Conservation (phyloP, 2,113 vertebrate species). For the Cinclus cinclus region DNA sequence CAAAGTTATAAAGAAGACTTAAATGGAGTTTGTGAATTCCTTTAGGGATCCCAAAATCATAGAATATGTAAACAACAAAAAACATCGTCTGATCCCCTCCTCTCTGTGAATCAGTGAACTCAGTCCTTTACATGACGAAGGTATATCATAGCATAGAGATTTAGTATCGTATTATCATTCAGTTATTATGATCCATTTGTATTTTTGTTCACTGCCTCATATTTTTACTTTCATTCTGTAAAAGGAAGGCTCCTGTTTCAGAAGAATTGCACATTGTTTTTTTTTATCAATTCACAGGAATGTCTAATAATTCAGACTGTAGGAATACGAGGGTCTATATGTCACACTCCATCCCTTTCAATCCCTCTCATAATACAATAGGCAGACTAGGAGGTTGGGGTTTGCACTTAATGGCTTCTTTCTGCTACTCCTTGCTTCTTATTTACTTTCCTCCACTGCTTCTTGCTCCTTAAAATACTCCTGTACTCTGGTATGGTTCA, state of each 20-base stretch:
- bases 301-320: not conserved
- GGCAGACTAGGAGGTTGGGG: rapidly evolving
- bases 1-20: constrained; percentile 15
- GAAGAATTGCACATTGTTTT: not conserved
- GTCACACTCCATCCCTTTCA: not conserved
- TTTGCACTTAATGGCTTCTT: not conserved
- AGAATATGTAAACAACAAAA: not conserved
- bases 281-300: not conserved
- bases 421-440: not conserved
- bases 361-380: not conserved
- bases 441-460: not conserved
- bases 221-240: not conserved
- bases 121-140: not conserved
- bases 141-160: not conserved
- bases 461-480: not conserved
- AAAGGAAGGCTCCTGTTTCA: not conserved
- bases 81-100: not conserved
- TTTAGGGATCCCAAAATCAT: not conserved
- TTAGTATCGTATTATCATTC: not conserved
- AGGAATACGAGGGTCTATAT: not conserved
- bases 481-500: rapidly evolving
- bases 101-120: not conserved
- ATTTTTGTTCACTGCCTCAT: not conserved
- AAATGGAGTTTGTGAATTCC: not conserved
- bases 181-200: not conserved